Conservation (phyloP, 2,797 vertebrate genomes). For the Thaleichthys pacificus region DNA sequence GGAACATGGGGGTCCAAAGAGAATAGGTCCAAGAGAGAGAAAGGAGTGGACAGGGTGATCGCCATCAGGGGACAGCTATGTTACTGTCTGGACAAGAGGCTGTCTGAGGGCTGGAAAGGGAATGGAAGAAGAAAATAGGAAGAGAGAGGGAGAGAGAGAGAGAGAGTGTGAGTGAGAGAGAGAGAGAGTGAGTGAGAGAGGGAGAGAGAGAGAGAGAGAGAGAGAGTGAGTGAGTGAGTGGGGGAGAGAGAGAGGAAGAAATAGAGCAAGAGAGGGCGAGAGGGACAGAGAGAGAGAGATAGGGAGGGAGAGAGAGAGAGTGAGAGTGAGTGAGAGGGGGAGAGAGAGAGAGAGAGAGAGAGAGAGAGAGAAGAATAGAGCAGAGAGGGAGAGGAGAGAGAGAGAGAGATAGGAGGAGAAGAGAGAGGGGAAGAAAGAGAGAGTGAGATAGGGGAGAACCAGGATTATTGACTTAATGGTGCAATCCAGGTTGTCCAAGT, state of each 20-base stretch:
- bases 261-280: no score
- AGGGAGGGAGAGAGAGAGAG: neutral
- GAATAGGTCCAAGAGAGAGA: neutral
- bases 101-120: neutral
- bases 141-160: constrained; percentile 42
- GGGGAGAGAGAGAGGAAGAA: constrained; percentile 15
- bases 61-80: no score
- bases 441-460: neutral
- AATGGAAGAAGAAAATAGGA: constrained; percentile 45
- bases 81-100: no score
- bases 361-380: neutral
- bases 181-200: constrained; percentile 17
- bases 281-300: neutral
- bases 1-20: constrained; percentile 16
- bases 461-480: constrained; percentile 66
- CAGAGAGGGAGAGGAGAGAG: neutral
- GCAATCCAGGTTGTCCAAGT: constrained; percentile 58
- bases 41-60: neutral
- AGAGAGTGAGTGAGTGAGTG: neutral
- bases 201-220: neutral
- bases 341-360: constrained; percentile 23
- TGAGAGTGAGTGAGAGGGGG: neutral
- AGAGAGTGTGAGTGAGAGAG: constrained; percentile 7
- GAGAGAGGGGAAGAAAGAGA: neutral
- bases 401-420: neutral